Base-by-base conservation (phyloP, 1,140 invertebrate genomes). In the Elysia chlorotica region DNA sequence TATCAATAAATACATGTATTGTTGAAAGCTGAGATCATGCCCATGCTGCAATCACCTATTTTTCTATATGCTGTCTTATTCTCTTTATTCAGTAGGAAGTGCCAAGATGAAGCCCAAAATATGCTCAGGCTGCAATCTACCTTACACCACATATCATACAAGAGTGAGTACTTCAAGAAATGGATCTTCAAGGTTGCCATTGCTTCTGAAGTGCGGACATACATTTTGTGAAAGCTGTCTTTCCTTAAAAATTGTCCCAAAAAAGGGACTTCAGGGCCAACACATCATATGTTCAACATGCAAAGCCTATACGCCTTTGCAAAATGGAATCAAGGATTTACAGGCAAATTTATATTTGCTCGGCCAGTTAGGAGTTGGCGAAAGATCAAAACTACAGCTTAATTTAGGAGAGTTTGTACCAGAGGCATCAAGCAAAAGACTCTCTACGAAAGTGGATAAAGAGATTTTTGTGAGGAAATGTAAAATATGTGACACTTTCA, bases 301-400 rank as follows among this genome's bases (percentile, higher is more conserved):
- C 23, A 57, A 57, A 33, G 23, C 3, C 28, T 10, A 37, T 37
- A 69, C 67, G 0, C 59, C 38, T 5, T 10, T 69, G 28, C 28
- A 57, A 36, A 69, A 59, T 61, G 67, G 67, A 23, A 28, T 69
- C 3, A 69, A 69, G 59, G 67, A 69, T 38, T 38, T 69, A 28
- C 67, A 53, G 30, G 33, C 37, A 17, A 59, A 69, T 59, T 35
- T 69, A 37, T 69, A 69, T 30, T 56, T 69, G 1, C 28, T 36
- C 19, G 53, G 53, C 21, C 59, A 59, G 14, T 59, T 69, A 23
- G 56, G 37, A 35, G 59, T 59, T 3, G 38, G 28, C 38, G 53
- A 69, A 25, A 33, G 36, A 36, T 53, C 53, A n/a, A 69, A 69
- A 25, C 33, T 69, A 14, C 53, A 69, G 2, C 30, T 37, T 23